Evolutionary conservation across 1,140 invertebrate genomes (phyloP).

Genomic region (Heliconius eleuchia): DNA sequence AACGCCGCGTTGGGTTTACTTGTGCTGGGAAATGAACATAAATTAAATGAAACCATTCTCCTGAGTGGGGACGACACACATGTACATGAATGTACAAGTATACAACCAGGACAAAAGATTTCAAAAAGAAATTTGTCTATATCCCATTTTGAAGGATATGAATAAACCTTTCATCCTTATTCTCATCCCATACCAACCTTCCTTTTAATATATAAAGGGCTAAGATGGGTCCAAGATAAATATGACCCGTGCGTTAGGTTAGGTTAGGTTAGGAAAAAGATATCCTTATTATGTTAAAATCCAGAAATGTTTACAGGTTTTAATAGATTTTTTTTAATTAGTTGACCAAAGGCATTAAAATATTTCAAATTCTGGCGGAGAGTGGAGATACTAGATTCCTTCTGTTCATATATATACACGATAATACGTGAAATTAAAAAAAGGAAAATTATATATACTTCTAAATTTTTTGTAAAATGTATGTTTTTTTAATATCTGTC

Average conservation of each 20-base stretch:
- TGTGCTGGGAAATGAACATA: no score
- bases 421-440: no score
- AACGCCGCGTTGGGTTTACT: neutral
- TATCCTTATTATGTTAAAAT: neutral
- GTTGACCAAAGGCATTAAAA: neutral
- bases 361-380: neutral
- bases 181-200: neutral
- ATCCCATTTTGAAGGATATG: neutral
- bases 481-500: no score
- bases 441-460: no score
- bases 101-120: neutral
- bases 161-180: slow-evolving; percentile 1
- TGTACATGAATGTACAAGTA: neutral
- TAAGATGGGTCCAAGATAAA: slow-evolving; percentile 3
- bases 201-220: neutral
- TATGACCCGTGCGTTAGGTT: slow-evolving; percentile 1
- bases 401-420: no score
- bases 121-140: neutral
- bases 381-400: no score
- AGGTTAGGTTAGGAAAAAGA: neutral
- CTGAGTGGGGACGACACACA: neutral
- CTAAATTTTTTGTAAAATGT: no score
- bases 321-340: neutral
- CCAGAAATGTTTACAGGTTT: neutral
- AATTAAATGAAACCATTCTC: neutral